A percentile compares a stretch with the other conserved stretches of the same genome.
Conservation (phyloP, 2,888 invertebrate species). For the Heliothis peltigera region DNA sequence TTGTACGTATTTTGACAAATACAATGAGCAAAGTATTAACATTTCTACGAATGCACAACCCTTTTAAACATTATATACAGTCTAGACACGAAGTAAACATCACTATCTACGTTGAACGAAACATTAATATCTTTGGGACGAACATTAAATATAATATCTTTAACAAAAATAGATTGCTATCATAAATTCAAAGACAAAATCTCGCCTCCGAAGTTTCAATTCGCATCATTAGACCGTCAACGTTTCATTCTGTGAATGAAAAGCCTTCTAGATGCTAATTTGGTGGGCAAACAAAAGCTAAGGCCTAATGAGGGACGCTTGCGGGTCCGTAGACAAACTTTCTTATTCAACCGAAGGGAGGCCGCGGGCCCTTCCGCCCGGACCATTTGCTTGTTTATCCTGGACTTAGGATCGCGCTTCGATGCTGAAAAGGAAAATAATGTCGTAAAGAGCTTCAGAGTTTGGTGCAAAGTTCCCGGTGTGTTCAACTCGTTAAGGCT, state of each 20-base stretch:
- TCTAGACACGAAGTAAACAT: slow-evolving; percentile 46
- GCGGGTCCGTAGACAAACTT: slow-evolving; percentile 84
- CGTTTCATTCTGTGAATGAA: slow-evolving; percentile 74
- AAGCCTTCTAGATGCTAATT: slow-evolving; percentile 87
- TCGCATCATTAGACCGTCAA: slow-evolving; percentile 79
- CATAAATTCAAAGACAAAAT: slow-evolving; percentile 57
- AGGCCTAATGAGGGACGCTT: slow-evolving; percentile 86
- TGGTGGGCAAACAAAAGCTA: slow-evolving; percentile 87
- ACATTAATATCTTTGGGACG: slow-evolving; percentile 17
- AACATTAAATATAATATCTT: slow-evolving; percentile 21
- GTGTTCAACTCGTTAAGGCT: slow-evolving; percentile 49
- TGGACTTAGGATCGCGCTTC: slow-evolving; percentile 77
- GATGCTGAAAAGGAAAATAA: slow-evolving; percentile 69
- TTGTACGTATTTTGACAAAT: slow-evolving; percentile 1
- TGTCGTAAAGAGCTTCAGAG: slow-evolving; percentile 65
- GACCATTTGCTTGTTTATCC: slow-evolving; percentile 88
- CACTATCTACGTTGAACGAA: slow-evolving; percentile 8
- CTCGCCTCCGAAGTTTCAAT: slow-evolving; percentile 75
- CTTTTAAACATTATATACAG: slow-evolving; percentile 23
- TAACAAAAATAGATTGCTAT: slow-evolving; percentile 35
- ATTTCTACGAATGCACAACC: slow-evolving; percentile 5
- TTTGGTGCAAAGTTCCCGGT: slow-evolving; percentile 62
- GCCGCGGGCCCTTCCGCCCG: slow-evolving; percentile 84
- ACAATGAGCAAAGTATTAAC: slow-evolving; percentile 9
- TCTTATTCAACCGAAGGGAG: slow-evolving; percentile 81